Base-by-base conservation (phyloP, 2,888 invertebrate species). In the Myopa testacea region DNA sequence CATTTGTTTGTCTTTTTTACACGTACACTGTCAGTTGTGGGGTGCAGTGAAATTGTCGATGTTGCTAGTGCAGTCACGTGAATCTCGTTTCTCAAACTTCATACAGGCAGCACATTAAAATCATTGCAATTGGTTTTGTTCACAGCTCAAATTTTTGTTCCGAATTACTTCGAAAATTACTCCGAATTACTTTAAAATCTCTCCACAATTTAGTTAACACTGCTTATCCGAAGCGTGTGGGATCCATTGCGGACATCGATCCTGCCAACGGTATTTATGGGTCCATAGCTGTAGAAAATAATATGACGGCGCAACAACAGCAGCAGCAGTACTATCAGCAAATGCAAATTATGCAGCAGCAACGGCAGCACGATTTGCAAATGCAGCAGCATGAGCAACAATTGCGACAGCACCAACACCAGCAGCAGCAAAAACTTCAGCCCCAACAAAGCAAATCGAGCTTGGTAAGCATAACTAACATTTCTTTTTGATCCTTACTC, bases 221-320 rank as follows among this genome's bases (percentile, higher is more conserved):
- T 76, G 85, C 90, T 75, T 90, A 91, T 83, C 89, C 90, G 74
- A 91, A 95, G 81, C 92, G 93, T 86, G 95, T 97, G 86, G 97
- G 97, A 4, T 96, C 96, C n/a, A 95, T 98, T 81, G 94, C 95
- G 50, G 98, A 98, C 88, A 94, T 98, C 88, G 98, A 99, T 90
- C 98, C 98, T 3, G 92, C 98, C 75, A 97, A 95, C 89, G 95
- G 96, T 81, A 93, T 95, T 85, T 95, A 95, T 88, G 95, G 95
- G 71, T 94, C 95, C 34, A 80, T 87, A 62, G 85, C 88, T 86
- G 83, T 88, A 89, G 84, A 91, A 86, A 84, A 83, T 77, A 86
- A 86, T 77, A 86, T 85, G 76, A 87, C 87, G 62, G 86, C 87
- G 81, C 89, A 89, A 78, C 85, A 86, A 79, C 87, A 87, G 82